Evolutionary conservation across 2,797 vertebrate genomes (phyloP).

Genomic region (Tachyglossus aculeatus): DNA sequence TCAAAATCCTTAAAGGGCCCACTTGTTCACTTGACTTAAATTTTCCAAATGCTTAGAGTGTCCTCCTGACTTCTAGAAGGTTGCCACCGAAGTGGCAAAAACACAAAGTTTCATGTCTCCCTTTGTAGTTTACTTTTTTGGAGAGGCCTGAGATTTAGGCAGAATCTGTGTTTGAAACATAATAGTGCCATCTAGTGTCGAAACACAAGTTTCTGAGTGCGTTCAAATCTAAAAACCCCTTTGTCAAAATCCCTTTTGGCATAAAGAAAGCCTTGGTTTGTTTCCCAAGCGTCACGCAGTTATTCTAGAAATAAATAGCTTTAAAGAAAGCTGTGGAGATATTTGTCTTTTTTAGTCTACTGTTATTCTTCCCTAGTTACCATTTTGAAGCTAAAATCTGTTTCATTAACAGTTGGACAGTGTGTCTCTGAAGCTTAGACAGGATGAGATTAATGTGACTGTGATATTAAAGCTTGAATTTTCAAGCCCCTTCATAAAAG

Average conservation of each 20-base stretch:
- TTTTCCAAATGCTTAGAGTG: too few relatives aligned
- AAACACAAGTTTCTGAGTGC: neutral
- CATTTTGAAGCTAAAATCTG: slow-evolving; percentile 35
- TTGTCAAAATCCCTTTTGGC: neutral
- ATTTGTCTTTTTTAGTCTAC: slow-evolving; percentile 31
- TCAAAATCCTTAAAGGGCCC: too few relatives aligned
- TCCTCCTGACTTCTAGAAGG: too few relatives aligned
- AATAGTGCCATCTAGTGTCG: slow-evolving; percentile 50
- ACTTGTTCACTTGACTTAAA: too few relatives aligned
- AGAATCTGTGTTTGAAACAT: neutral
- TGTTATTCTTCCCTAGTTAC: neutral
- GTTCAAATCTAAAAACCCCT: neutral
- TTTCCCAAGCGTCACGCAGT: neutral
- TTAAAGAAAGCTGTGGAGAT: slow-evolving; percentile 31
- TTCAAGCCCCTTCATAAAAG: slow-evolving; percentile 32
- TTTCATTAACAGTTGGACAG: slow-evolving; percentile 49
- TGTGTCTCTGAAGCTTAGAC: slow-evolving; percentile 50
- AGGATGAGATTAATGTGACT: slow-evolving; percentile 53
- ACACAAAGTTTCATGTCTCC: too few relatives aligned
- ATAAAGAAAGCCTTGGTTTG: neutral
- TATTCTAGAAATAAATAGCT: neutral
- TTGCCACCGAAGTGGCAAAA: too few relatives aligned
- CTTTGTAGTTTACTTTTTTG: too few relatives aligned
- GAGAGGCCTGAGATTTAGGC: neutral
- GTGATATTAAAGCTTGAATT: slow-evolving; percentile 44